Conservation (phyloP, 2,113 vertebrate genomes). For the Prionailurus bengalensis region DNA sequence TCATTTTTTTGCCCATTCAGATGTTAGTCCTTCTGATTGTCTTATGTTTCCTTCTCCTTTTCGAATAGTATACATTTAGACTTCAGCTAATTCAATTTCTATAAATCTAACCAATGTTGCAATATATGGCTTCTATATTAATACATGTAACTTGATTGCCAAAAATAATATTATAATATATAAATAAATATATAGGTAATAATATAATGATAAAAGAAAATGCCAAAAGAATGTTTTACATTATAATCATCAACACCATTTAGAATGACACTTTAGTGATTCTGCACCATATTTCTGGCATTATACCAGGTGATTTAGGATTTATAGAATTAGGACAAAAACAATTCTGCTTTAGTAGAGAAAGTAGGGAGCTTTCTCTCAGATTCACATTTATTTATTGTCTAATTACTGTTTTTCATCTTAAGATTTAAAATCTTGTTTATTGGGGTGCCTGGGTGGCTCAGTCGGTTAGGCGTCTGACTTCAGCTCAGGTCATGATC, state of each 20-base stretch:
- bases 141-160: background rate
- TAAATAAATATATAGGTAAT: background rate
- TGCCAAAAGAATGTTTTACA: background rate
- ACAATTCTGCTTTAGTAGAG: background rate
- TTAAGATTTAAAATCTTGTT: background rate
- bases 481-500: too few species aligned
- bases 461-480: too few species aligned
- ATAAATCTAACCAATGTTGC: background rate
- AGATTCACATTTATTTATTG: background rate
- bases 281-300: background rate
- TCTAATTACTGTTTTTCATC: background rate
- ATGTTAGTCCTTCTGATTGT: conserved; percentile 11
- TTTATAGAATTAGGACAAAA: background rate
- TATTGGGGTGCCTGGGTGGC: background rate
- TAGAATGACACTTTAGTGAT: background rate
- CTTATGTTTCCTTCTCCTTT: background rate
- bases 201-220: background rate
- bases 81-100: background rate
- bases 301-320: background rate
- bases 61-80: background rate
- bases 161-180: background rate
- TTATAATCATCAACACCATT: background rate
- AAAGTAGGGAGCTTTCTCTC: background rate
- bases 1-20: conserved; percentile 33
- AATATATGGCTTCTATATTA: background rate